phyloP scores from a whole-genome alignment of 2,113 vertebrate genomes.

The Gobius niger region DNA sequence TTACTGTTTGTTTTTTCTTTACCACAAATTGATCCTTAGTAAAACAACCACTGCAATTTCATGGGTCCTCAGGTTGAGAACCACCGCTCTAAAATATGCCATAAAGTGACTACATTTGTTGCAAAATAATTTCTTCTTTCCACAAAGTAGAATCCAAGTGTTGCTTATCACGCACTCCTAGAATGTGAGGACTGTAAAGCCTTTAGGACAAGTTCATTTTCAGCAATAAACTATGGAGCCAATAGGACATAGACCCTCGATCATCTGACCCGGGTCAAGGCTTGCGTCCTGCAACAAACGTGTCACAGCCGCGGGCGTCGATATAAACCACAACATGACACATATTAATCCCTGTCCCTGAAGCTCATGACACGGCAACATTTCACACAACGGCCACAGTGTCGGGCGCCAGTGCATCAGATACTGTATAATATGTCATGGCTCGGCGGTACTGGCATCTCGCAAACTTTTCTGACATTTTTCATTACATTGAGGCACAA shows the following conservation, averaged over 20 bases:
- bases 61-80: no score
- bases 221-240: neutral
- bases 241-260: neutral
- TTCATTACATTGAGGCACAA: no score
- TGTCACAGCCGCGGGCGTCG: neutral
- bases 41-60: no score
- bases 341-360: conserved; percentile 2
- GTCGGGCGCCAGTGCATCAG: neutral
- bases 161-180: neutral
- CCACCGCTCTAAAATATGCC: no score
- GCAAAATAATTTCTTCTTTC: no score
- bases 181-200: neutral
- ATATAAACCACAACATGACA: neutral
- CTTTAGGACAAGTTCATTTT: neutral
- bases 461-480: no score
- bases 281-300: neutral
- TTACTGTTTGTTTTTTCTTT: no score
- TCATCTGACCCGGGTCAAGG: neutral
- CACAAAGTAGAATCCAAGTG: neutral
- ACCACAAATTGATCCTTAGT: no score
- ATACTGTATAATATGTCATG: neutral
- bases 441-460: no score
- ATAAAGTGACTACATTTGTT: no score
- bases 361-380: neutral
- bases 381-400: neutral